phyloP scores from a whole-genome alignment of 2,888 invertebrate genomes.

The Trisateles emortualis region DNA sequence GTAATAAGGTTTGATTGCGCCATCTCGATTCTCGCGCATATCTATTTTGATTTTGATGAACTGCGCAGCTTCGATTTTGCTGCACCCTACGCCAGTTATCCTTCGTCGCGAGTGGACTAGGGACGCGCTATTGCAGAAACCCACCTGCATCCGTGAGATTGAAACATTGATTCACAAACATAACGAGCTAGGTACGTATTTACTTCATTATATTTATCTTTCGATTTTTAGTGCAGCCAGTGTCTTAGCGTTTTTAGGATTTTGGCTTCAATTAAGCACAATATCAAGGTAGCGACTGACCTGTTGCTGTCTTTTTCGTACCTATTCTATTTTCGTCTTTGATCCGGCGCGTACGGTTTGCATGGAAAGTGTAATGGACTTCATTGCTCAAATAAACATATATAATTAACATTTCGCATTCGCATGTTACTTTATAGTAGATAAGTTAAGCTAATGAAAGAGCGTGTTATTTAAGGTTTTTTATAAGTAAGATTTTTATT shows the following conservation, averaged over 20 bases:
- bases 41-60: conserved; percentile 10
- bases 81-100: conserved; percentile 10
- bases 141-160: not conserved
- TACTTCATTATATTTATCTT: not conserved
- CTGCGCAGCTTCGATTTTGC: conserved; percentile 9
- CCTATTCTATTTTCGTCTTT: not conserved
- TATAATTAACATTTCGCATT: too few species aligned
- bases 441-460: too few species aligned
- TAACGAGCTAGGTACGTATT: not conserved
- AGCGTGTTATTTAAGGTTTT: too few species aligned
- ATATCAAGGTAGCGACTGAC: not conserved
- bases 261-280: not conserved
- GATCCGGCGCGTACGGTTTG: not conserved
- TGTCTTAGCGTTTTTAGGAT: not conserved
- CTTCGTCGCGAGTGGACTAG: conserved; percentile 8
- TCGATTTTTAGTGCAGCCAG: not conserved
- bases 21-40: conserved; percentile 3
- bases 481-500: too few species aligned
- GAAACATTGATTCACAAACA: not conserved
- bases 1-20: conserved; percentile 8
- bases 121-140: conserved; percentile 3
- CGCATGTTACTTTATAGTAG: too few species aligned
- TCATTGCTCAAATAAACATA: too few species aligned
- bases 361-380: not conserved
- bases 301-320: not conserved